Base-by-base conservation (phyloP, 2,113 vertebrate genomes). In the Pithys albifrons region DNA sequence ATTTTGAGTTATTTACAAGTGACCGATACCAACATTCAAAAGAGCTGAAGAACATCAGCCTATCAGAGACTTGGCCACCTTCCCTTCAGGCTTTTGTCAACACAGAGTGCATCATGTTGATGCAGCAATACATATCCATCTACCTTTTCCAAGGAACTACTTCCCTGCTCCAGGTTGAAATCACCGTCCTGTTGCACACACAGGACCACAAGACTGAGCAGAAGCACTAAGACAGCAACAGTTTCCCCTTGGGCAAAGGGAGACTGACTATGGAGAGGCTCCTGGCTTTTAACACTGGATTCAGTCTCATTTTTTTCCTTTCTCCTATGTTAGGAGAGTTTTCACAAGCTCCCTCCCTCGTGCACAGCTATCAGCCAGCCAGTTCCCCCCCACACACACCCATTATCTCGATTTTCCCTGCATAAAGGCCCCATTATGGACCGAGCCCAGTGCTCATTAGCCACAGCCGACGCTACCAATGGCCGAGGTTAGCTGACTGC, bases 381-480 rank as follows among this genome's bases (percentile, higher is more conserved):
- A 10, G 24, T 57, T 87, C 79, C 65, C 35, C 55, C 24, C 27
- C 48, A 57, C 6, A 28, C 6, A 28, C 3, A 2, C 28, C 74
- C 37, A 48, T 58, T 58, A 89, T 11, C 41, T 22, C 80, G 75
- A 79, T 87, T 91, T 80, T 73, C 84, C 83, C 33, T n/a, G 77
- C 85, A 67, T 48, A 81, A 91, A 96, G 54, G 51, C 19, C 52
- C 92, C 87, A 90, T 97, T 95, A 96, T 22, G 28, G 89, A 91
- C 59, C 28, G 49, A 96, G 72, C 70, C 29, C 96, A 98, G 96
- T 59, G 97, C 98, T 99, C 99, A 98, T 99, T 99, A 99, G 99
- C 97, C 92, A 91, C 98, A 95, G 97, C 84, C 95, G 98, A 96
- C 95, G 35, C 95, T 92, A 93, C 96, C 96, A 95, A 94, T 20